Evolutionary conservation across 2,797 vertebrate species (phyloP).

Genomic region (Rhodeus uyekii): DNA sequence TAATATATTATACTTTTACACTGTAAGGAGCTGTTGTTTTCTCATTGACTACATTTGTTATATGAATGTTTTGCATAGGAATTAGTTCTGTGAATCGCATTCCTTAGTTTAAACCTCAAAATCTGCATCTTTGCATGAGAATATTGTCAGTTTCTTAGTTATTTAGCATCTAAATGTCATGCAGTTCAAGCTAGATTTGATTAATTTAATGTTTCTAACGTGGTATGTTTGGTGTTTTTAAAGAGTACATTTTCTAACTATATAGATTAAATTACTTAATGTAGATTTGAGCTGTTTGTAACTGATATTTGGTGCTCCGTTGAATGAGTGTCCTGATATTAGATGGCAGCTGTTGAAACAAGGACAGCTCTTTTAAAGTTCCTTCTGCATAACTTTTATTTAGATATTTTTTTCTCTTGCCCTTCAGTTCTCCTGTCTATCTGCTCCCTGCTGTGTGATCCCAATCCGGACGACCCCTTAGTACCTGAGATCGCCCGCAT

Average conservation of each 20-base stretch:
- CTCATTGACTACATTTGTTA: background rate
- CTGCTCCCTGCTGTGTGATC: conserved; percentile 99
- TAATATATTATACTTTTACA: background rate
- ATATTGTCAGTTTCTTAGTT: background rate
- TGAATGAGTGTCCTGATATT: background rate
- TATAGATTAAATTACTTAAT: background rate
- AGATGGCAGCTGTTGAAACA: background rate
- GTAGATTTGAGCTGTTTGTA: background rate
- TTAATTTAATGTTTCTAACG: background rate
- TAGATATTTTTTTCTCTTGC: background rate
- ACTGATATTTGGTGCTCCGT: background rate
- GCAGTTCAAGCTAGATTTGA: background rate
- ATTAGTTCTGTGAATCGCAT: background rate
- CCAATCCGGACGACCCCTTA: conserved; percentile 99
- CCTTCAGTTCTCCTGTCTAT: conserved; percentile 95
- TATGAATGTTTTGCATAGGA: background rate
- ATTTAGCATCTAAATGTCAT: background rate
- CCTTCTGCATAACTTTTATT: background rate
- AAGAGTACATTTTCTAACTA: background rate
- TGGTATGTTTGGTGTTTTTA: background rate
- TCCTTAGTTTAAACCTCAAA: background rate
- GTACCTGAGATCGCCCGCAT: conserved; percentile 99
- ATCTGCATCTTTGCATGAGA: background rate
- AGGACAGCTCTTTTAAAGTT: background rate
- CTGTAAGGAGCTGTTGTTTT: background rate